Conservation (phyloP, 2,888 invertebrate genomes). For the Allygus modestus region DNA sequence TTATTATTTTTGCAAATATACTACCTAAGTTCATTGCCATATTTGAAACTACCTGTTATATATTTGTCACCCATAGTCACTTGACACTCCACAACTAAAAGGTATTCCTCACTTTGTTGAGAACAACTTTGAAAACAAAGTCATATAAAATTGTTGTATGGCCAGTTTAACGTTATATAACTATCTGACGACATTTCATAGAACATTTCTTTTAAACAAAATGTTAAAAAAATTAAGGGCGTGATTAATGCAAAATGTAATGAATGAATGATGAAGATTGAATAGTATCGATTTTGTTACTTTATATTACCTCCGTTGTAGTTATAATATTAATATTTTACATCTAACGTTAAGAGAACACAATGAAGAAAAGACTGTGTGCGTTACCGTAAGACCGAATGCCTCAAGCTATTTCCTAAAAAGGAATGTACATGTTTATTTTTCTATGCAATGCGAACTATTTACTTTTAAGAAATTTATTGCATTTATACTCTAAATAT, state of each 20-base stretch:
- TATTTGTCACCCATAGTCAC: too few relatives aligned
- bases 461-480: constrained; percentile 62
- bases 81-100: too few relatives aligned
- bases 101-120: too few relatives aligned
- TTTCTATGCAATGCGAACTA: constrained; percentile 53
- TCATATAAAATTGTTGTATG: too few relatives aligned
- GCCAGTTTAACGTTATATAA: too few relatives aligned
- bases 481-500: constrained; percentile 56
- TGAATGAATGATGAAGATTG: constrained; percentile 22
- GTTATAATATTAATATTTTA: constrained; percentile 33
- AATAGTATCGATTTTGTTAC: constrained; percentile 11
- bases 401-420: constrained; percentile 54
- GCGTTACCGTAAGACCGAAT: constrained; percentile 46
- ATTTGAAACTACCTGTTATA: too few relatives aligned
- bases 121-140: too few relatives aligned
- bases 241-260: constrained; percentile 5
- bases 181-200: too few relatives aligned
- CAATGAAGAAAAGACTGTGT: constrained; percentile 46
- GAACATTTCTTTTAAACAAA: too few relatives aligned
- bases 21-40: too few relatives aligned
- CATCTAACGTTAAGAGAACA: constrained; percentile 46
- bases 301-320: constrained; percentile 30
- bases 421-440: constrained; percentile 56
- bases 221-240: constrained; percentile 2
- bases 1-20: too few relatives aligned